These are phyloP conservation scores for Terebella lapidaria DNA, from an alignment of 2,888 invertebrate genomes.

Conservation along the genomic window DNA sequence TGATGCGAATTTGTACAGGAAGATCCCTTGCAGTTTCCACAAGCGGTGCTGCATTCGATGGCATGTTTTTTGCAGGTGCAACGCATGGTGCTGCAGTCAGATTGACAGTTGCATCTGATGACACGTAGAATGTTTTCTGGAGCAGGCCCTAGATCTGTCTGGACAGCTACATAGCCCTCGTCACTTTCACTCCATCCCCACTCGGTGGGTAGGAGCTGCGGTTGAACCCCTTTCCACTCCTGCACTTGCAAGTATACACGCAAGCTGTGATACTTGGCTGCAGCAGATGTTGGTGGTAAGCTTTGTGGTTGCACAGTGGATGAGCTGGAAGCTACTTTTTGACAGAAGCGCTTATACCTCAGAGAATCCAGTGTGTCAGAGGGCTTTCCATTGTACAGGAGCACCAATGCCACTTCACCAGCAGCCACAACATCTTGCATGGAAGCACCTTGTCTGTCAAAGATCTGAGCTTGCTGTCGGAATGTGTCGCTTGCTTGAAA, in stretches of 20 bases:
- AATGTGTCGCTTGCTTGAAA: not conserved
- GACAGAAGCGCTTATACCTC: conserved; percentile 11
- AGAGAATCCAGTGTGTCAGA: not conserved
- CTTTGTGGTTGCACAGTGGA: conserved; percentile 21
- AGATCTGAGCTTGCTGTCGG: conserved; percentile 1
- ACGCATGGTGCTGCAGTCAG: conserved; percentile 18
- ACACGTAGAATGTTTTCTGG: conserved; percentile 24
- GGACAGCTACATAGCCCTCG: conserved; percentile 11
- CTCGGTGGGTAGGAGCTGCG: conserved; percentile 13
- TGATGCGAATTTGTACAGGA: not conserved
- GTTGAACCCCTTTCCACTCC: conserved; percentile 19
- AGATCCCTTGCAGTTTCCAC: conserved; percentile 13
- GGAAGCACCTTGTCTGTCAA: not conserved
- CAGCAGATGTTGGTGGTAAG: conserved; percentile 26
- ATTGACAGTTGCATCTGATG: conserved; percentile 25
- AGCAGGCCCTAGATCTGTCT: conserved; percentile 19
- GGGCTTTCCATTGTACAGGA: not conserved
- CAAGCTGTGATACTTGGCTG: conserved; percentile 23
- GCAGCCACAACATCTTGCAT: not conserved
- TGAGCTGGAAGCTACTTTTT: conserved; percentile 12
- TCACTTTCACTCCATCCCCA: conserved; percentile 23
- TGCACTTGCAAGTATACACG: conserved; percentile 27
- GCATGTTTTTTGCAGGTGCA: conserved; percentile 21
- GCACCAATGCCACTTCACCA: not conserved
- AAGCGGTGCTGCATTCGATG: conserved; percentile 12